Evolutionary conservation across 2,888 invertebrate species (phyloP).

Genomic region (Leucozona laternaria): DNA sequence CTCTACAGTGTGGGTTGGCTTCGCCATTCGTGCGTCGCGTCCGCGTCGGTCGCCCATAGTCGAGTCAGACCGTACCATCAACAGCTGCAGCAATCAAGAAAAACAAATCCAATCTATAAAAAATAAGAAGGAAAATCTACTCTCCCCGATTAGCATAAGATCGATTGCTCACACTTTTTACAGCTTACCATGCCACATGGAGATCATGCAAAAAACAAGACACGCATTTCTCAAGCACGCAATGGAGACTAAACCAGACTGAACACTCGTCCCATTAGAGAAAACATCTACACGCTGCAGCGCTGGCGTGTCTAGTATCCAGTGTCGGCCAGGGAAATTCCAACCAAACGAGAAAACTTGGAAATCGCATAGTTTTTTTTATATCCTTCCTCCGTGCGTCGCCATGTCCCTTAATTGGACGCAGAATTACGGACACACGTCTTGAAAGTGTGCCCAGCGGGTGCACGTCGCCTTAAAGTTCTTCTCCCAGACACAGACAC

Average conservation of each 20-base stretch:
- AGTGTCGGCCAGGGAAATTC: slow-evolving; percentile 53
- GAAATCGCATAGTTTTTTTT: slow-evolving; percentile 36
- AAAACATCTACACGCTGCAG: slow-evolving; percentile 15
- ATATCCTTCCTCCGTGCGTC: not conserved
- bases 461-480: slow-evolving; percentile 17
- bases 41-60: not conserved
- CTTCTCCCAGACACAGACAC: not conserved
- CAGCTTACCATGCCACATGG: slow-evolving; percentile 54
- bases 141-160: slow-evolving; percentile 69
- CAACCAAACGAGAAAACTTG: slow-evolving; percentile 57
- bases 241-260: slow-evolving; percentile 20
- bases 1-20: slow-evolving; percentile 33
- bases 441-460: slow-evolving; percentile 52
- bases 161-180: slow-evolving; percentile 70
- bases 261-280: slow-evolving; percentile 50
- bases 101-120: slow-evolving; percentile 42
- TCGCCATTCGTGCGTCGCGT: not conserved
- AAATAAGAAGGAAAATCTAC: slow-evolving; percentile 28
- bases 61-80: not conserved
- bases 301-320: slow-evolving; percentile 12
- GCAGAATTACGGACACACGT: slow-evolving; percentile 39
- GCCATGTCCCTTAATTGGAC: slow-evolving; percentile 45
- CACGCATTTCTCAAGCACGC: slow-evolving; percentile 61
- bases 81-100: slow-evolving; percentile 29
- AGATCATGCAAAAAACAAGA: slow-evolving; percentile 56